Base-by-base conservation (phyloP, 2,797 vertebrate genomes). In the Melanotaenia pygmaea region DNA sequence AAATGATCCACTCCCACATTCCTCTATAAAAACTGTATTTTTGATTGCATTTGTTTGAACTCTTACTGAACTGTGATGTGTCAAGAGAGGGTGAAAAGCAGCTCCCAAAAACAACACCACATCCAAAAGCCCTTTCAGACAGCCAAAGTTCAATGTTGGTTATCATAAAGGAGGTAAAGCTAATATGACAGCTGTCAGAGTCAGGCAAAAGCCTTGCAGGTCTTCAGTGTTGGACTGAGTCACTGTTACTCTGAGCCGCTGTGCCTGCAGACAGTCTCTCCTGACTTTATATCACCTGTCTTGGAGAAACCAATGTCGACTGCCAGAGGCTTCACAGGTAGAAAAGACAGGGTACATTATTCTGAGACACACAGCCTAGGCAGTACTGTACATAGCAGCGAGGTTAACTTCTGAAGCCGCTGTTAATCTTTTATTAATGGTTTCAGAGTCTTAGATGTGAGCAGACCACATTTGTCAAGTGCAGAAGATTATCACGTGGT, bases 211-310 rank as follows among this genome's bases (percentile, higher is more conserved):
- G 26, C 66, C 82, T 81, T 20, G 45, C 47, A 64, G 72, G 82
- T 64, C 40, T 61, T 76, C 24, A 77, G 69, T 2, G 16, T 54
- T 26, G 62, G 64, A 66, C 78, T 60, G 62, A 86, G 75, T 85
- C 70, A 64, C 71, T 20, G 59, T 68, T 66, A 59, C 61, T 64
- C 53, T 35, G 67, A 79, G 62, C 54, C 38, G 63, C 47, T 32
- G 70, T 67, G 73, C 70, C 65, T 18, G 71, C 60, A 80, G 73
- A 81, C 53, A 54, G 63, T 62, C 51, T 53, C 62, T 51, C 56
- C 71, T 35, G 37, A 76, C 60, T 72, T 79, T 74, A 83, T 72
- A 76, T 59, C 69, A 65, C 28, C 65, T 72, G 78, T 85, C 85
- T 83, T 76, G 0, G 28, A 79, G 64, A 74, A 81, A 70, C 77